Evolutionary conservation across 1,140 invertebrate species (phyloP).

Genomic region (Ips nitidus): DNA sequence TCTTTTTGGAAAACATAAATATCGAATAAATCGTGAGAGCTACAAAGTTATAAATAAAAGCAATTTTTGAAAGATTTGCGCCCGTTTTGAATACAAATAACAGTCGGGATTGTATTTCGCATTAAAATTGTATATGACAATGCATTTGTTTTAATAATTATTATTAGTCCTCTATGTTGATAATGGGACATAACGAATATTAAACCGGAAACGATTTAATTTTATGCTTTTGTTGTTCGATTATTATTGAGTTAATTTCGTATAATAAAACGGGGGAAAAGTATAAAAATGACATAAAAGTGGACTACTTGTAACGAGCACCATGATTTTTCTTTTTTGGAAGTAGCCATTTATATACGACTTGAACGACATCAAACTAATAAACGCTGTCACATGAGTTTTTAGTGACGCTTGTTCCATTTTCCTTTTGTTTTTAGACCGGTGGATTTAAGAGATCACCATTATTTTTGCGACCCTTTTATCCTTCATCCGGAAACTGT

Average conservation of each 20-base stretch:
- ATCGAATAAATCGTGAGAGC: too few species aligned
- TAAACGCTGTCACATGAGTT: slow-evolving; percentile 1
- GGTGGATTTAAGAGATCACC: slow-evolving; percentile 5
- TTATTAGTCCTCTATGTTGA: background rate
- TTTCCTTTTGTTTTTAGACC: slow-evolving; percentile 1
- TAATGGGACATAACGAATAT: background rate
- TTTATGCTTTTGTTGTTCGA: background rate
- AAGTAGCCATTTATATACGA: slow-evolving; percentile 2
- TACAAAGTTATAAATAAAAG: too few species aligned
- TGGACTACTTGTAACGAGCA: too few species aligned
- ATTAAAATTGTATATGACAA: background rate
- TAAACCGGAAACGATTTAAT: slow-evolving; percentile 1
- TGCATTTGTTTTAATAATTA: slow-evolving; percentile 3
- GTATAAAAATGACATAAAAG: too few species aligned
- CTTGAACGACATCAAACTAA: background rate
- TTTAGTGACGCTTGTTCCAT: background rate
- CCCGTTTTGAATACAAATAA: too few species aligned
- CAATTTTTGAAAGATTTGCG: too few species aligned
- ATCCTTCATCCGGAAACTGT: slow-evolving; percentile 1
- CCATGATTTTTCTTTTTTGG: background rate
- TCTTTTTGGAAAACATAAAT: too few species aligned
- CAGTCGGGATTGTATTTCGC: background rate
- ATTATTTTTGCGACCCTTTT: slow-evolving; percentile 3
- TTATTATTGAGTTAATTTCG: too few species aligned
- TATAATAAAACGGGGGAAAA: too few species aligned